These are phyloP conservation scores for Zosterops borbonicus DNA, from an alignment of 2,113 vertebrate genomes.

Conservation along the genomic window DNA sequence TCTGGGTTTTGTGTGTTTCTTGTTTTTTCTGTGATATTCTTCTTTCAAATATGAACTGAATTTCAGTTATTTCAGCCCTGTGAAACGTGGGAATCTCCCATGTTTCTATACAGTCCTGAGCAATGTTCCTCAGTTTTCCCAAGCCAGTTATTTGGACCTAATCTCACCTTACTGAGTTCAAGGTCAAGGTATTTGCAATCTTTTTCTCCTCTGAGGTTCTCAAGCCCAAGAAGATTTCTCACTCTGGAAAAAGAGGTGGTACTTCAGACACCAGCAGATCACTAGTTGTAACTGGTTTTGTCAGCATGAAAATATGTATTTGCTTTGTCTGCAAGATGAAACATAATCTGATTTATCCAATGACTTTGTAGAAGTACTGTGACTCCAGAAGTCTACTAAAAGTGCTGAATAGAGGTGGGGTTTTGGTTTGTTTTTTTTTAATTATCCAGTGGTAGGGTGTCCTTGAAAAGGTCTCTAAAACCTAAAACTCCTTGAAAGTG, in stretches of 20 bases:
- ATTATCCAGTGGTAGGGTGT: not conserved
- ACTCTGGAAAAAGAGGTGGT: not conserved
- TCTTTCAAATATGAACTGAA: not conserved
- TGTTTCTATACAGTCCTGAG: not conserved
- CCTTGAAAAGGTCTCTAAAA: conserved; percentile 27
- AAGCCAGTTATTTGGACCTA: not conserved
- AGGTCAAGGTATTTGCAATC: not conserved
- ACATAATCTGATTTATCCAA: conserved; percentile 1
- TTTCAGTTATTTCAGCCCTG: not conserved
- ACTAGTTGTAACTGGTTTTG: not conserved
- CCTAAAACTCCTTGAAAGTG: not conserved
- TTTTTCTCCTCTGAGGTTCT: not conserved
- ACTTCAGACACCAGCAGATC: not conserved
- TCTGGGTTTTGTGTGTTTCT: not conserved
- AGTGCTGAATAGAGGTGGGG: conserved; percentile 1
- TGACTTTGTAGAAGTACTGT: conserved; percentile 12
- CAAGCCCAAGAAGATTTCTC: not conserved
- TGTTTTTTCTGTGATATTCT: not conserved
- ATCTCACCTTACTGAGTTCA: not conserved
- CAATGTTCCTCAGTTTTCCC: not conserved
- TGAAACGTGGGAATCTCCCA: not conserved
- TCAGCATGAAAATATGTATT: conserved; percentile 33
- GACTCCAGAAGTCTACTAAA: conserved; percentile 30
- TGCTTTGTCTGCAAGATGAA: not conserved
- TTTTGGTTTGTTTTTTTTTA: not conserved